phyloP scores from a whole-genome alignment of 1,140 invertebrate genomes.

The Meloidogyne hapla region DNA sequence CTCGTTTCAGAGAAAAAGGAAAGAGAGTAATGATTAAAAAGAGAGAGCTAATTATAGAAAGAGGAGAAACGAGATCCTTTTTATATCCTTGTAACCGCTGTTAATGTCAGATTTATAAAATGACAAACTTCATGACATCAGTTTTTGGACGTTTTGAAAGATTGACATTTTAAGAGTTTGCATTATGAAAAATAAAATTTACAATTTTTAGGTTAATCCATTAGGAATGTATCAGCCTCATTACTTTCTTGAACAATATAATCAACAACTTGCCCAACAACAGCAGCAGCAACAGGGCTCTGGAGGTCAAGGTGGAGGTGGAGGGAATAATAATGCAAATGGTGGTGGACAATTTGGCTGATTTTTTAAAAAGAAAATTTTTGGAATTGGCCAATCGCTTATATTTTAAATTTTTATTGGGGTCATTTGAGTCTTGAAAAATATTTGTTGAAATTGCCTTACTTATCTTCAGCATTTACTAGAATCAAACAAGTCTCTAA shows the following conservation, averaged over 20 bases:
- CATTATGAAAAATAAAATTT: too few relatives aligned
- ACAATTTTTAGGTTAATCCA: slow-evolving; percentile 16
- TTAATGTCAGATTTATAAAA: too few relatives aligned
- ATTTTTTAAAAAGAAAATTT: not conserved
- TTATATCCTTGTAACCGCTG: too few relatives aligned
- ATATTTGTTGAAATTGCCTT: too few relatives aligned
- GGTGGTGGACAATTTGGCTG: slow-evolving; percentile 12
- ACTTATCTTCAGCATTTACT: too few relatives aligned
- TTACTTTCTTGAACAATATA: slow-evolving; percentile 40
- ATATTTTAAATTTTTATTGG: not conserved
- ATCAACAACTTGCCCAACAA: slow-evolving; percentile 32
- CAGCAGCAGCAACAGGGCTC: slow-evolving; percentile 19
- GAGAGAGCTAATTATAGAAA: too few relatives aligned
- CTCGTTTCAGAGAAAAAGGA: too few relatives aligned
- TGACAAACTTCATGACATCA: too few relatives aligned
- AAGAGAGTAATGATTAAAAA: too few relatives aligned
- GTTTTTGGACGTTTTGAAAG: too few relatives aligned
- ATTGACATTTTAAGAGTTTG: too few relatives aligned
- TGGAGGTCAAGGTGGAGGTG: not conserved
- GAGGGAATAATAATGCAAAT: slow-evolving; percentile 4
- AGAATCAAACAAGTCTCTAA: not conserved
- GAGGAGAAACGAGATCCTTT: too few relatives aligned
- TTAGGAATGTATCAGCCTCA: slow-evolving; percentile 31
- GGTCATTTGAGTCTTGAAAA: not conserved
- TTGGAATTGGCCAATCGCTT: not conserved